Base-by-base conservation (phyloP, 2,888 invertebrate genomes). In the Agrochola circellaris region DNA sequence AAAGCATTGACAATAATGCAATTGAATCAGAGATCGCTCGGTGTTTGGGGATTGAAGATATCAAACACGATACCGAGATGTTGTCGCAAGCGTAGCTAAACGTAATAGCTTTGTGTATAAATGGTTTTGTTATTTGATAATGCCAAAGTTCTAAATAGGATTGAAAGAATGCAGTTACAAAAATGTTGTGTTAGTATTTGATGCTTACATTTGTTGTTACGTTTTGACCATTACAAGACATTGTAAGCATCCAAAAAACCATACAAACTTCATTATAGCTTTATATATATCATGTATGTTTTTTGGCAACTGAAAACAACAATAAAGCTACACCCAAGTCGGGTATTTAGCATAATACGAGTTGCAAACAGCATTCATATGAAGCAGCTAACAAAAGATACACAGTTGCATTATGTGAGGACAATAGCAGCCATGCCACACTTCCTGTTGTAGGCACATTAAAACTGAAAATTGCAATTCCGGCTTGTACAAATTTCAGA, bases 1-100 rank as follows among this genome's bases (percentile, higher is more conserved):
- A 87, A 84, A 79, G 84, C 64, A 84, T 87, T 74, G 73, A 48
- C 85, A 81, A 71, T 84, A 79, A 76, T 81, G 77, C 74, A 73
- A 76, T 86, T 77, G 77, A 66, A 72, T 80, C 71, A 11, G 67
- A 58, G 54, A 51, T 71, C 34, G 65, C 60, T 58, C 48, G 26
- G 42, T 64, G 66, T 79, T 70, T 30, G 64, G 64, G 34, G 34
- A 79, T 34, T 66, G 66, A 51, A 65, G 60, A 76, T 76, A 69
- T 48, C 58, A 75, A 77, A 74, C 17, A 48, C 45, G 61, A 67
- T 56, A 60, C 26, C 20, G 64, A 65, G 11, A 65, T 61, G 71
- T 65, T 54, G 34, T 61, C n/a, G 58, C 60, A 34, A 38, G 60
- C n/a, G 26, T 26, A 48, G 54, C 54, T 79, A 48, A 60, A 58